Conservation (phyloP, 1,140 invertebrate species). For the Drosophila lacertosa region DNA sequence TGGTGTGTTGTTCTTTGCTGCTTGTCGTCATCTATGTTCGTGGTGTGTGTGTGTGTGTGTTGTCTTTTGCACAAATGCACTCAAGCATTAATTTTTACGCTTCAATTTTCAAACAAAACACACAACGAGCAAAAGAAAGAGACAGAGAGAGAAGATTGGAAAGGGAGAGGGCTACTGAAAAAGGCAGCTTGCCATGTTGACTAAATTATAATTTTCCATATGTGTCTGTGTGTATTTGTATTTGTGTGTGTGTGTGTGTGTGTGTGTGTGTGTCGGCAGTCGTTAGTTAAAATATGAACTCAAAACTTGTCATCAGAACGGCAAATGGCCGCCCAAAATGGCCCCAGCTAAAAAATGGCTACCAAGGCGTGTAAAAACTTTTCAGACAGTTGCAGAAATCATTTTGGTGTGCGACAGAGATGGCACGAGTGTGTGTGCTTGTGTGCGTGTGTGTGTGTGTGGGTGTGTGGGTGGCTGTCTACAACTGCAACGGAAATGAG, state of each 20-base stretch:
- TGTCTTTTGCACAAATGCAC: constrained; percentile 75
- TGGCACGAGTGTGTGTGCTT: constrained; percentile 13
- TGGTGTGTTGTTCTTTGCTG: constrained; percentile 49
- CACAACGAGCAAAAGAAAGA: constrained; percentile 15
- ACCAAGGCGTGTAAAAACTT: constrained; percentile 69
- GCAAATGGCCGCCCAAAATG: constrained; percentile 38
- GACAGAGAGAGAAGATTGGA: not conserved
- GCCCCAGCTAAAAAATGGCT: constrained; percentile 62
- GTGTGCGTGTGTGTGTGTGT: constrained; percentile 14
- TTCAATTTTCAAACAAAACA: constrained; percentile 73
- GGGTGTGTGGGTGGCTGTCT: constrained; percentile 45
- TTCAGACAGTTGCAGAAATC: constrained; percentile 79
- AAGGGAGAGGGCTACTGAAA: constrained; percentile 8
- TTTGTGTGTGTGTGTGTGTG: constrained; percentile 13
- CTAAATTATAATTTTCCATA: constrained; percentile 79
- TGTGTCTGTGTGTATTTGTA: constrained; percentile 20
- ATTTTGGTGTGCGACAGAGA: constrained; percentile 51
- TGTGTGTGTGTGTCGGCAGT: constrained; percentile 50
- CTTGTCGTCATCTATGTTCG: constrained; percentile 39
- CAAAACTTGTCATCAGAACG: constrained; percentile 60
- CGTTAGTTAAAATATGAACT: constrained; percentile 77
- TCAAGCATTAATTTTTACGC: constrained; percentile 78
- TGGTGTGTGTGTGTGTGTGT: constrained; percentile 45
- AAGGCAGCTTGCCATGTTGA: constrained; percentile 50
- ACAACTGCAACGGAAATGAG: constrained; percentile 78